Conservation (phyloP, 2,888 invertebrate species). For the Anthoptus insignis region DNA sequence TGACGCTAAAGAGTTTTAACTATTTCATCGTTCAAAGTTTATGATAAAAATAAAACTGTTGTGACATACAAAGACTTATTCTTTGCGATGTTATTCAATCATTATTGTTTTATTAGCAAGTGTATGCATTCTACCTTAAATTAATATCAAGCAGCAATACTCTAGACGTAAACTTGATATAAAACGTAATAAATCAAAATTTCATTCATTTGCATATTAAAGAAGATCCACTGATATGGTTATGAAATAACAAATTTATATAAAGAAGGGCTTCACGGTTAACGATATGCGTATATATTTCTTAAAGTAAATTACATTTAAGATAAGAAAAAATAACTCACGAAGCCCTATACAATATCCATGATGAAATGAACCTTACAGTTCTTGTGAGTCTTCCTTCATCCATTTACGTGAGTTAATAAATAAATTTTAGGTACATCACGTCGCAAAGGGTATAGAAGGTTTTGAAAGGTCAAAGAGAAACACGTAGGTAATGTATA, state of each 20-base stretch:
- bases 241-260: neutral
- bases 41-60: too few relatives aligned
- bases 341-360: constrained; percentile 7
- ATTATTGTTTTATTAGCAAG: too few relatives aligned
- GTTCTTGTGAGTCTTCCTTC: constrained; percentile 14
- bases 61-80: too few relatives aligned
- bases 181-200: too few relatives aligned
- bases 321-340: constrained; percentile 7
- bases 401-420: constrained; percentile 26
- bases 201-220: too few relatives aligned
- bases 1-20: too few relatives aligned
- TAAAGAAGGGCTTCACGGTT: neutral
- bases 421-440: constrained; percentile 27
- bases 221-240: too few relatives aligned
- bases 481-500: constrained; percentile 12
- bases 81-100: too few relatives aligned
- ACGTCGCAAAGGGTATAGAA: constrained; percentile 25
- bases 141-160: too few relatives aligned
- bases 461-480: constrained; percentile 30
- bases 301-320: neutral
- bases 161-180: too few relatives aligned
- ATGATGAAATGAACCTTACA: constrained; percentile 6
- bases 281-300: neutral
- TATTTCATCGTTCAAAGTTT: too few relatives aligned
- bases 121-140: too few relatives aligned